phyloP scores from a whole-genome alignment of 1,140 invertebrate genomes.

The Sinella curviseta region DNA sequence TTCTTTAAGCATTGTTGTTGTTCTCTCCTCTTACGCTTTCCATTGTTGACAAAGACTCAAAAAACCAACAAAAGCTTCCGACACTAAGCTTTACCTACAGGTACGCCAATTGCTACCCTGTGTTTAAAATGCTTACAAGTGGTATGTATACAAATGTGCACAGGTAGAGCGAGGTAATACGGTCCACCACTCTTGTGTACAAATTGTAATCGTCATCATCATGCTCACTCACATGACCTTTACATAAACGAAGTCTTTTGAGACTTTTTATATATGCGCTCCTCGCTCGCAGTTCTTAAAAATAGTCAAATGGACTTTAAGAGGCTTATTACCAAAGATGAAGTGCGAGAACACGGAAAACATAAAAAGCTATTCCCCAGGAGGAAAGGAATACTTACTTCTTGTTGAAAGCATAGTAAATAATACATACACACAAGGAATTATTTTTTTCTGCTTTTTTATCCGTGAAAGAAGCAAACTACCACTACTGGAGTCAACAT shows the following conservation, averaged over 20 bases:
- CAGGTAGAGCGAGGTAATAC: no score
- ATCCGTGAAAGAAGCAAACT: background rate
- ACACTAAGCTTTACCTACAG: no score
- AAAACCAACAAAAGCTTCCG: constrained; percentile 13
- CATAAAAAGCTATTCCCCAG: background rate
- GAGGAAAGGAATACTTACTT: background rate
- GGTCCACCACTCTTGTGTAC: no score
- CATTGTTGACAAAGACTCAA: constrained; percentile 1
- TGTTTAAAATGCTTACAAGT: background rate
- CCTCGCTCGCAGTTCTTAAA: background rate
- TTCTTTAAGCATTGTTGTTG: background rate
- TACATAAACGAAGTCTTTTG: background rate
- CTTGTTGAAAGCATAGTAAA: constrained; percentile 9
- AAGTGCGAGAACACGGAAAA: background rate
- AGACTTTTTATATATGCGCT: background rate
- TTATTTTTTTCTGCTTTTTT: background rate
- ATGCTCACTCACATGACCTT: background rate
- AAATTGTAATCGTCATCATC: no score
- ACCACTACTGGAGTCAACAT: background rate
- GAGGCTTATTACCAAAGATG: constrained; percentile 9
- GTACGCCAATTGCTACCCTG: background rate
- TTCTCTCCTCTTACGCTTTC: background rate
- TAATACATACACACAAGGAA: background rate
- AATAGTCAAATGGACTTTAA: background rate
- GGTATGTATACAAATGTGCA: background rate